Conservation (phyloP, 2,888 invertebrate genomes). For the Drosophila mercatorum region DNA sequence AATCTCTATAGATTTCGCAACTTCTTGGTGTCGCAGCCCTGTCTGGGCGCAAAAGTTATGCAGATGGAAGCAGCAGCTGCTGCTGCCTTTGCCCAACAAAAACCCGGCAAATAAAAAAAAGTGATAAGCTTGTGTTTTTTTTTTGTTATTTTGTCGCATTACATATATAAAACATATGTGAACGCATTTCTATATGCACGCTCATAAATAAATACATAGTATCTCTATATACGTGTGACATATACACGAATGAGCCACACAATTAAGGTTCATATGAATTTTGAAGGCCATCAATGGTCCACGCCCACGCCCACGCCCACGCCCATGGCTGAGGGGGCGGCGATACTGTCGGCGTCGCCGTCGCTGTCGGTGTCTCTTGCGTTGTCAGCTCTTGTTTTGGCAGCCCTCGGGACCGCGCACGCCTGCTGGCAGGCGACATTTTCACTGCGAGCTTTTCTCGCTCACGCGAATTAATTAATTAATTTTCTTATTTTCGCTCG, state of each 20-base stretch:
- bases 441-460: conserved; percentile 35
- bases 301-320: conserved; percentile 21
- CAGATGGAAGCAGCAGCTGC: conserved; percentile 45
- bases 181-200: conserved; percentile 43
- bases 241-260: conserved; percentile 25
- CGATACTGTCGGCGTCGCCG: not conserved
- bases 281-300: conserved; percentile 69
- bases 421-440: conserved; percentile 77
- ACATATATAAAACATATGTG: conserved; percentile 62
- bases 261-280: conserved; percentile 74
- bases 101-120: conserved; percentile 40
- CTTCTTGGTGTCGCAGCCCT: conserved; percentile 2
- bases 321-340: conserved; percentile 28
- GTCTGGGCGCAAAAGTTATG: not conserved
- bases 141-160: conserved; percentile 37
- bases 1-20: conserved; percentile 3
- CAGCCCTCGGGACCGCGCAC: conserved; percentile 66
- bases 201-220: conserved; percentile 42
- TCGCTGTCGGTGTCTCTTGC: not conserved
- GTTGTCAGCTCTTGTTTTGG: conserved; percentile 35
- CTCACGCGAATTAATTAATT: conserved; percentile 58
- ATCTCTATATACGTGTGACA: conserved; percentile 15
- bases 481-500: conserved; percentile 31
- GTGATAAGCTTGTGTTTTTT: conserved; percentile 30
- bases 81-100: not conserved